Conservation (phyloP, 2,797 vertebrate genomes). For the Eutrigla gurnardus region DNA sequence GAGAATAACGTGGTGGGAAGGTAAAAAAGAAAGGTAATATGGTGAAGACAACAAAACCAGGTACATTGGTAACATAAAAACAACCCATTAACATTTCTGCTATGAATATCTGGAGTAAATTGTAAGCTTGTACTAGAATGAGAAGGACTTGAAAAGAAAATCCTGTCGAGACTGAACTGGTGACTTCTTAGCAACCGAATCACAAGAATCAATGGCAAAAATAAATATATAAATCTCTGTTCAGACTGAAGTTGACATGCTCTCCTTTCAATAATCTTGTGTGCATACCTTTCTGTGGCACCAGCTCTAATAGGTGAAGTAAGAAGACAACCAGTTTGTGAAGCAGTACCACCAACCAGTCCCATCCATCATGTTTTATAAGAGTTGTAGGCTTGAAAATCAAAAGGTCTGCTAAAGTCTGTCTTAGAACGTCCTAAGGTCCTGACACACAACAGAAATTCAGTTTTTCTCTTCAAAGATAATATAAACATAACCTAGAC, state of each 20-base stretch:
- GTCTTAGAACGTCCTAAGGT: neutral
- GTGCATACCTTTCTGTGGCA: neutral
- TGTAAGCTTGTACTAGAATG: neutral
- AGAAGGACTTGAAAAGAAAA: neutral
- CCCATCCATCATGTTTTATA: neutral
- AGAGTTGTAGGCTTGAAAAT: slow-evolving; percentile 6
- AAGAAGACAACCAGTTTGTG: neutral
- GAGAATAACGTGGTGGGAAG: neutral
- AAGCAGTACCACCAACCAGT: neutral
- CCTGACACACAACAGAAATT: neutral
- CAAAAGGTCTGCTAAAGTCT: slow-evolving; percentile 7
- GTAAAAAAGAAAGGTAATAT: neutral
- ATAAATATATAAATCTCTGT: neutral
- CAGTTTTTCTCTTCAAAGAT: neutral
- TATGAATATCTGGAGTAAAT: slow-evolving; percentile 3
- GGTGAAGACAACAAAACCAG: no score
- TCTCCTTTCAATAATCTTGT: neutral
- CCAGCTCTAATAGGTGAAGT: neutral
- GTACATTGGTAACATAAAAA: no score
- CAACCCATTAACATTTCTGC: neutral
- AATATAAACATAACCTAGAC: no score
- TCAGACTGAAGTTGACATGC: slow-evolving; percentile 1
- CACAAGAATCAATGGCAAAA: neutral
- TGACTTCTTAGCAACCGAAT: neutral
- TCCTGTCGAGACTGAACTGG: neutral